Percentiles rank a stretch among this genome's conserved stretches.
Conservation (phyloP, 2,888 invertebrate genomes). For the Dione vanillae region DNA sequence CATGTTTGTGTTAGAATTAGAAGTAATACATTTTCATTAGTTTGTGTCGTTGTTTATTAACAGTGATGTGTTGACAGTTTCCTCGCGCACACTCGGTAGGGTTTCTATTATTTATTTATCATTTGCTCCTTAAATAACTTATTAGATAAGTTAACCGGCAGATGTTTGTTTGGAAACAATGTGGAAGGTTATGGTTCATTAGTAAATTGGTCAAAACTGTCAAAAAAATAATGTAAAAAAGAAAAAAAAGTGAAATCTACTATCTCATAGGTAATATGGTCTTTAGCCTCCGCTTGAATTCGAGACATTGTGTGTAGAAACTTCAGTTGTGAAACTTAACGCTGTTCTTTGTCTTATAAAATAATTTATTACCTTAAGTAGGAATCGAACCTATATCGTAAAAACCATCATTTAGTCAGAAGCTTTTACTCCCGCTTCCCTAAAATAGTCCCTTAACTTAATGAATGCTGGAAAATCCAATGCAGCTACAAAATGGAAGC, state of each 20-base stretch:
- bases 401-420: no score
- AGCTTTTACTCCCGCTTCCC: no score
- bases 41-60: conserved; percentile 15
- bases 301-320: background rate
- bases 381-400: no score
- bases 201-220: background rate
- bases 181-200: background rate
- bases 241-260: no score
- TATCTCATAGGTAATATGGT: no score
- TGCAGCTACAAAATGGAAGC: background rate
- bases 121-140: background rate
- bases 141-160: background rate
- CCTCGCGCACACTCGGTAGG: background rate
- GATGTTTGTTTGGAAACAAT: background rate
- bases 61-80: conserved; percentile 12
- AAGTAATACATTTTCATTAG: conserved; percentile 20
- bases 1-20: conserved; percentile 25
- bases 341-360: no score
- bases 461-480: background rate
- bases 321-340: background rate
- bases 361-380: no score
- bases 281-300: background rate
- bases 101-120: conserved; percentile 24
- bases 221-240: no score
- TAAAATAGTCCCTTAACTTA: no score